These are phyloP conservation scores for Tapirus terrestris DNA, from an alignment of 2,113 vertebrate species.

Conservation along the genomic window DNA sequence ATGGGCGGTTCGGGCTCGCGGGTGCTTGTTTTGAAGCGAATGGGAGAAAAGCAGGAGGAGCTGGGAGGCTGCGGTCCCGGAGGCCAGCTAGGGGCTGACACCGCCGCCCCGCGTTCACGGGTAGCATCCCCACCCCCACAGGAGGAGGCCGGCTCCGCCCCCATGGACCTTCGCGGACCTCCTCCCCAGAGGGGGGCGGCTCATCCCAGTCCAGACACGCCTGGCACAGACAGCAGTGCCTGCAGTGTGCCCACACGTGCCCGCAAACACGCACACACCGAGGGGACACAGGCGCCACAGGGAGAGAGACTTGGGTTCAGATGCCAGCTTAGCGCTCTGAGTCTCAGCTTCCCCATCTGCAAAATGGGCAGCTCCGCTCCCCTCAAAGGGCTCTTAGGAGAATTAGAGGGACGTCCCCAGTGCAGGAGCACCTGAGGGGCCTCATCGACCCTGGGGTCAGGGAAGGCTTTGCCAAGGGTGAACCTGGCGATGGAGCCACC, in stretches of 20 bases:
- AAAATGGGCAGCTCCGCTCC: neutral
- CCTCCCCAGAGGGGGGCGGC: neutral
- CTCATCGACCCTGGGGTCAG: neutral
- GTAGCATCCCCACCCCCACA: neutral
- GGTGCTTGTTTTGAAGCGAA: slow-evolving; percentile 82
- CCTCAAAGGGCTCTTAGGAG: neutral
- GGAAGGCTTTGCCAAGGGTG: neutral
- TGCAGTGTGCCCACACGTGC: neutral
- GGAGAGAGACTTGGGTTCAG: neutral
- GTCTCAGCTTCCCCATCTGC: slow-evolving; percentile 10
- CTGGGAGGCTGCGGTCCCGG: neutral
- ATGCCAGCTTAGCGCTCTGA: neutral
- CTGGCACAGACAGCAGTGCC: neutral
- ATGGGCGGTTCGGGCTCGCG: slow-evolving; percentile 82
- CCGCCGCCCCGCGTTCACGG: neutral
- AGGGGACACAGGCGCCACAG: neutral
- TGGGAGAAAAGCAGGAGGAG: slow-evolving; percentile 48
- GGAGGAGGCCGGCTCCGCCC: neutral
- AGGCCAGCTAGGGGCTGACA: neutral
- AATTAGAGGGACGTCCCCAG: neutral
- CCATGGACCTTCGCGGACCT: neutral
- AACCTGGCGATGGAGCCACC: neutral
- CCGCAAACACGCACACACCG: neutral
- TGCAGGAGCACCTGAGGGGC: neutral
- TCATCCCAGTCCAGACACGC: neutral